These are phyloP conservation scores for Caiman crocodilus DNA, from an alignment of 2,797 vertebrate species.

Conservation along the genomic window DNA sequence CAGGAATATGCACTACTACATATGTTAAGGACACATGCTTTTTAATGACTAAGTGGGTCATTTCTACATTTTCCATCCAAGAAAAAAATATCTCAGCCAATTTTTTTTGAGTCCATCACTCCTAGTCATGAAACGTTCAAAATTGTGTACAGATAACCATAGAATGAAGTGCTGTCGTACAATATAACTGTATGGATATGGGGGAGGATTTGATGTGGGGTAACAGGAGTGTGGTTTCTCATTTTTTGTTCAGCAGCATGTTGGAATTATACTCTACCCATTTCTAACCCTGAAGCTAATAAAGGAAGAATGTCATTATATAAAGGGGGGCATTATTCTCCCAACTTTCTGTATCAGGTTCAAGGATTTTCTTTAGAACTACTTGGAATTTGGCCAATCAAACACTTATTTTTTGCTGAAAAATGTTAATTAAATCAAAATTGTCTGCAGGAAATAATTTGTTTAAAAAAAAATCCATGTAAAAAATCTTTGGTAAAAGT, in stretches of 20 bases:
- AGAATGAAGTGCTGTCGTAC: too few species aligned
- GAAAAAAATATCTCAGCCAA: too few species aligned
- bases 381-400: background rate
- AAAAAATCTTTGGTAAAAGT: too few species aligned
- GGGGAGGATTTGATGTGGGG: background rate
- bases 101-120: too few species aligned
- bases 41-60: background rate
- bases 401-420: too few species aligned
- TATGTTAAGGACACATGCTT: background rate
- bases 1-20: constrained; percentile 5
- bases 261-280: background rate
- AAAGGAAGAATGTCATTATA: background rate
- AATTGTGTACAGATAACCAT: too few species aligned
- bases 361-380: background rate
- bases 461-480: too few species aligned
- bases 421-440: too few species aligned
- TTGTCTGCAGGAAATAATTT: too few species aligned
- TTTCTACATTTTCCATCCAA: too few species aligned
- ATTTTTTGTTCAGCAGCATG: background rate
- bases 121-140: too few species aligned
- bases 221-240: background rate
- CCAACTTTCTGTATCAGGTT: background rate
- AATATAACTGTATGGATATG: background rate
- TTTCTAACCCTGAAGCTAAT: background rate
- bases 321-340: too few species aligned